Conservation (phyloP, 2,797 vertebrate species). For the Dallia pectoralis region DNA sequence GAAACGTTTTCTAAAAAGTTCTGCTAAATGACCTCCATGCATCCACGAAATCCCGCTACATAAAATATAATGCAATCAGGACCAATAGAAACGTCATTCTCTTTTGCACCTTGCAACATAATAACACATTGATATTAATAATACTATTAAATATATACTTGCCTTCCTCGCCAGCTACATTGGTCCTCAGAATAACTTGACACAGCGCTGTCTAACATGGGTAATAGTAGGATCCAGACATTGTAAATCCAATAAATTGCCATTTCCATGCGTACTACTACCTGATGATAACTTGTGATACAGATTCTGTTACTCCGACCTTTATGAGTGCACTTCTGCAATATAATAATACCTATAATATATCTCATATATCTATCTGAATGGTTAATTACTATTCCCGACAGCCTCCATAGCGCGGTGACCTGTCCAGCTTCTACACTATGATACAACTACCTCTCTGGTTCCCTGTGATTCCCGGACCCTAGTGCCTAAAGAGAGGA, state of each 20-base stretch:
- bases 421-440: conserved; percentile 26
- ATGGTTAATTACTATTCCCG: conserved; percentile 1
- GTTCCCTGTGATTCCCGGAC: conserved; percentile 10
- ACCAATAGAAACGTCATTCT: no score
- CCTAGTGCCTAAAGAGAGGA: conserved; percentile 25
- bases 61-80: not conserved
- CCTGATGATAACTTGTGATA: conserved; percentile 6
- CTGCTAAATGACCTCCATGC: no score
- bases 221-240: conserved; percentile 63
- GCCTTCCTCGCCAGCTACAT: conserved; percentile 91
- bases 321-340: not conserved
- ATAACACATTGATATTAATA: not conserved
- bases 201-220: conserved; percentile 52
- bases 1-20: conserved; percentile 33
- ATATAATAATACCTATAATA: no score
- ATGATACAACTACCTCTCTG: not conserved
- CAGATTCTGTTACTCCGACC: conserved; percentile 11
- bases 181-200: conserved; percentile 79
- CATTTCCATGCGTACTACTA: conserved; percentile 43
- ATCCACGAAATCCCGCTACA: not conserved
- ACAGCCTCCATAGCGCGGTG: conserved; percentile 52
- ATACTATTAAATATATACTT: conserved; percentile 37
- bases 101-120: not conserved
- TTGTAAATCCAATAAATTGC: conserved; percentile 55
- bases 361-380: conserved; percentile 44